Evolutionary conservation across 2,797 vertebrate genomes (phyloP).

Genomic region (Emydoidea blandingii): DNA sequence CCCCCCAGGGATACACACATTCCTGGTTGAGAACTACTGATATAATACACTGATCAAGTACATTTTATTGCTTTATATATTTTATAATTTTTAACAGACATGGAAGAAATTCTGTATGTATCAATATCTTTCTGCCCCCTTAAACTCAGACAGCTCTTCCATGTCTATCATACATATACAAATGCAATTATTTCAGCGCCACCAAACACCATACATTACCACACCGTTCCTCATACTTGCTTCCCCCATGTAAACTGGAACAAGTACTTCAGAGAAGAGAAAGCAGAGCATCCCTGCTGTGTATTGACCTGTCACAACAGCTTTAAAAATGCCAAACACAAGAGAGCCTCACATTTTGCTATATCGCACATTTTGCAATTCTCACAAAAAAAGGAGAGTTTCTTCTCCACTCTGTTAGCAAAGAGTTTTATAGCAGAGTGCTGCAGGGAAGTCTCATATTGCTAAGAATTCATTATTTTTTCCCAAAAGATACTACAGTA

Average conservation of each 20-base stretch:
- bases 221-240: not conserved
- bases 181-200: not conserved
- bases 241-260: not conserved
- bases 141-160: not conserved
- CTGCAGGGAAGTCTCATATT: not conserved
- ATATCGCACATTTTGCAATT: not conserved
- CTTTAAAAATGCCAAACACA: not conserved
- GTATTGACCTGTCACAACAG: not conserved
- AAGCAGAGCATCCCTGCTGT: not conserved
- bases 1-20: too few relatives aligned
- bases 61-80: not conserved
- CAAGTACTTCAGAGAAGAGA: not conserved
- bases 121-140: not conserved
- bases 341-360: not conserved
- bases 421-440: not conserved
- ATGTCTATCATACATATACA: not conserved
- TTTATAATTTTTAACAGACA: not conserved
- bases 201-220: not conserved
- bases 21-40: too few relatives aligned
- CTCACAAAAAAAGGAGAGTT: not conserved
- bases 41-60: too few relatives aligned
- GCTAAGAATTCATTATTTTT: not conserved
- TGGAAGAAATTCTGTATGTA: not conserved
- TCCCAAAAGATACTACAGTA: not conserved
- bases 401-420: not conserved